Base-by-base conservation (phyloP, 2,888 invertebrate species). In the Orthosia gothica region DNA sequence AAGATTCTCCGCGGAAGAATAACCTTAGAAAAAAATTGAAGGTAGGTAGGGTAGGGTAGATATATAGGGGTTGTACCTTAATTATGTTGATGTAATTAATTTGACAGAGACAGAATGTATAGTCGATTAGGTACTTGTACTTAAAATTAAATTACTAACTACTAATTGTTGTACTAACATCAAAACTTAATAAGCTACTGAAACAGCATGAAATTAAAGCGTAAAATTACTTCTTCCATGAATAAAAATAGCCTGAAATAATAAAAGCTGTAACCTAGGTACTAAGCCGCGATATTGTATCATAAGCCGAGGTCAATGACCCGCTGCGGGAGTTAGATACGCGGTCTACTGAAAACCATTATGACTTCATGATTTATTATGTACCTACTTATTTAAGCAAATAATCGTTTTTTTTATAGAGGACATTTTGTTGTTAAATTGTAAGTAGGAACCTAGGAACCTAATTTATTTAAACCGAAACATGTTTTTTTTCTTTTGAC, bases 291-390 rank as follows among this genome's bases (percentile, higher is more conserved):
- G 55, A 13, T 40, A 45, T 52, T 45, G 66, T 63, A 57, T 78
- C 50, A 64, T 26, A 61, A 18, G 57, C 32, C 18, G 55, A 72
- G 85, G 77, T 86, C 86, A 84, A 64, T 61, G 81, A 84, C 75
- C 70, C 87, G 57, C 54, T 49, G 86, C 85, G 81, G 85, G 87
- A 86, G 87, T 75, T 82, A 82, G 50, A 72, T 49, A 49, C 76
- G 74, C 64, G 40, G 40, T 40, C 40, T 73, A 73, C 67, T 78
- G 64, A 76, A 73, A 73, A 65, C 54, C 15, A 54, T 67, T 32
- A 70, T 58, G 72, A 26, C 57, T 45, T 57, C 57, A 75, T 26
- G 26, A 66, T 20, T 32, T 47, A 57, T 47, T 55, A 62, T 7
- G 45, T 45, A 61, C 20, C 9, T 61, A 13, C 13, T 32, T 71